phyloP scores from a whole-genome alignment of 92 coral and sea anemone species.

The Diadumene lineata region DNA sequence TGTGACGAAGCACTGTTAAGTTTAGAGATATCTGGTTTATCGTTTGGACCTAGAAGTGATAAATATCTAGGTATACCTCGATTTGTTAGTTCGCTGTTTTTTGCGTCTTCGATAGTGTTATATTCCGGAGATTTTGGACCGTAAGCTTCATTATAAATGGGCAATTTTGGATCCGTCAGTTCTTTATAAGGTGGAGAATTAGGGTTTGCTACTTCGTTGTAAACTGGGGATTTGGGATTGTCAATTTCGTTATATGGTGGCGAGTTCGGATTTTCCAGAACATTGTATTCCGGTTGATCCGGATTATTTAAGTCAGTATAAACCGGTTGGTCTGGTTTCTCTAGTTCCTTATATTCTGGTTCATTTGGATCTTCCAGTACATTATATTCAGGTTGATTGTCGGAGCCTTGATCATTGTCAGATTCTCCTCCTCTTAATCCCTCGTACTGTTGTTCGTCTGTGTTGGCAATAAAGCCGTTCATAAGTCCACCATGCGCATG shows the following conservation, averaged over 20 bases:
- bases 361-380: background rate
- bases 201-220: background rate
- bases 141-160: no score
- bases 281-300: background rate
- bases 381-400: background rate
- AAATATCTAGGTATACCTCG: background rate
- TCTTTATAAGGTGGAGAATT: background rate
- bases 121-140: no score
- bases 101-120: background rate
- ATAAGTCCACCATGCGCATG: background rate
- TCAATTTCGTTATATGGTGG: background rate
- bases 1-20: background rate
- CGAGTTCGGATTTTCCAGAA: background rate
- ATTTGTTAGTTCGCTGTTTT: background rate
- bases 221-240: background rate
- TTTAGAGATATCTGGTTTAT: background rate
- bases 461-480: background rate
- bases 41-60: constrained; percentile 9
- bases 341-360: constrained; percentile 1
- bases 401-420: no score
- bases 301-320: background rate
- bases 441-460: background rate
- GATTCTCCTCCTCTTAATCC: background rate
- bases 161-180: background rate
- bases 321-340: background rate